These are phyloP conservation scores for Lysandra bellargus DNA, from an alignment of 2,888 invertebrate genomes.

Conservation along the genomic window DNA sequence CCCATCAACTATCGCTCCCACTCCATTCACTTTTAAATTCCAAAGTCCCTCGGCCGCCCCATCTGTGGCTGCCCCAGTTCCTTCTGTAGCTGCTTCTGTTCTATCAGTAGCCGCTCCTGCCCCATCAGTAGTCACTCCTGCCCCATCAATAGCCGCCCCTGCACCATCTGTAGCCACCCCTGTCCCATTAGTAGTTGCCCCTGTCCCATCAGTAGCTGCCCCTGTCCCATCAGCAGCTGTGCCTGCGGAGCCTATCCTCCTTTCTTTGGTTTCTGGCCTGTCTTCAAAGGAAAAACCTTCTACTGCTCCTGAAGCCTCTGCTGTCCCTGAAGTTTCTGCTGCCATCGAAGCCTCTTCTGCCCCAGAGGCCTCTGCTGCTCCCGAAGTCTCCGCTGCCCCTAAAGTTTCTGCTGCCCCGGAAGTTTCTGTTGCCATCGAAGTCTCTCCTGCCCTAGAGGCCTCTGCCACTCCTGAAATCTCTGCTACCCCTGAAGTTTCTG, in stretches of 20 bases:
- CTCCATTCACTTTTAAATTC: constrained; percentile 19
- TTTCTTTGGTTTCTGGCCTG: not conserved
- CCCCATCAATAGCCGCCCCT: not conserved
- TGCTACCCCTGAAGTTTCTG: not conserved
- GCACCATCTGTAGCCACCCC: not conserved
- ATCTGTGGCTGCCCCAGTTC: constrained; percentile 29
- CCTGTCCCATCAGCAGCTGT: not conserved
- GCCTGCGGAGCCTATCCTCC: not conserved
- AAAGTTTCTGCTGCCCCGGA: not conserved
- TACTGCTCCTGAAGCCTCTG: not conserved
- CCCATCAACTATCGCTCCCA: constrained; percentile 22
- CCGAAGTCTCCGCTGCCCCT: not conserved
- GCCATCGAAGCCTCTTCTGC: not conserved
- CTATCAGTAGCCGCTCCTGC: not conserved
- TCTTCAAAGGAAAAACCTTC: not conserved
- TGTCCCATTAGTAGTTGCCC: not conserved
- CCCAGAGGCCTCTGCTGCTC: not conserved
- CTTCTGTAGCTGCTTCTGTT: constrained; percentile 32
- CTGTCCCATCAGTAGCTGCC: not conserved
- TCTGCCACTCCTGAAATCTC: not conserved
- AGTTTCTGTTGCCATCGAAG: not conserved
- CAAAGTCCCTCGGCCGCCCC: not conserved
- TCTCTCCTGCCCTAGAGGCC: not conserved
- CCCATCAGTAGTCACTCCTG: not conserved
- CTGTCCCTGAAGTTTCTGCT: not conserved